Evolutionary conservation across 2,888 invertebrate genomes (phyloP).

Genomic region (Nymphalis urticae): DNA sequence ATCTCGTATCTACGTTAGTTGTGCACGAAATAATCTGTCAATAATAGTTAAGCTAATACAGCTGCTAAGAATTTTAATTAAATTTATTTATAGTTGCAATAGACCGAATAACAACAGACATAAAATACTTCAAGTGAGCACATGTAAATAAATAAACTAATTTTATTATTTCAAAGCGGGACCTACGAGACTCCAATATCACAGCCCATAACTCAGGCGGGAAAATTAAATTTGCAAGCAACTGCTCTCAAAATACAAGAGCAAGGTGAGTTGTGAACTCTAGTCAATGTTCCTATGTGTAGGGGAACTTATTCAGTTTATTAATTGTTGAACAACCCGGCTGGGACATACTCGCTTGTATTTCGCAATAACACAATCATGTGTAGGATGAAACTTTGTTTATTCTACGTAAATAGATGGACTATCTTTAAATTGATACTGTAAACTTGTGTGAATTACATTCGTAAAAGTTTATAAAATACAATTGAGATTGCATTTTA

Average conservation of each 20-base stretch:
- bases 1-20: too few species aligned
- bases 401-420: neutral
- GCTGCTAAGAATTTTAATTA: neutral
- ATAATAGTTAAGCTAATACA: too few species aligned
- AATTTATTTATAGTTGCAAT: neutral
- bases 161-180: constrained; percentile 17
- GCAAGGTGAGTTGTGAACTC: constrained; percentile 20
- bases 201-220: constrained; percentile 45
- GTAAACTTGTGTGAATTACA: neutral
- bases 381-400: constrained; percentile 3
- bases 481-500: too few species aligned
- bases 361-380: constrained; percentile 26
- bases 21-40: too few species aligned
- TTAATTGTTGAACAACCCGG: constrained; percentile 31
- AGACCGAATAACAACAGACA: neutral
- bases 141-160: constrained; percentile 16
- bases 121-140: constrained; percentile 17
- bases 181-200: constrained; percentile 42
- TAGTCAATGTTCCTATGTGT: constrained; percentile 23
- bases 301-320: constrained; percentile 29
- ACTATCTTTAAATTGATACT: neutral
- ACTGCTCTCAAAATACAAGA: constrained; percentile 44
- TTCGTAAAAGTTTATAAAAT: neutral
- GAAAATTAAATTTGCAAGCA: constrained; percentile 52
- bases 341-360: constrained; percentile 20